Evolutionary conservation across 2,888 invertebrate genomes (phyloP), one percentile per base, ranked within the genome.

Genomic region (Chrysina gloriosa): DNA sequence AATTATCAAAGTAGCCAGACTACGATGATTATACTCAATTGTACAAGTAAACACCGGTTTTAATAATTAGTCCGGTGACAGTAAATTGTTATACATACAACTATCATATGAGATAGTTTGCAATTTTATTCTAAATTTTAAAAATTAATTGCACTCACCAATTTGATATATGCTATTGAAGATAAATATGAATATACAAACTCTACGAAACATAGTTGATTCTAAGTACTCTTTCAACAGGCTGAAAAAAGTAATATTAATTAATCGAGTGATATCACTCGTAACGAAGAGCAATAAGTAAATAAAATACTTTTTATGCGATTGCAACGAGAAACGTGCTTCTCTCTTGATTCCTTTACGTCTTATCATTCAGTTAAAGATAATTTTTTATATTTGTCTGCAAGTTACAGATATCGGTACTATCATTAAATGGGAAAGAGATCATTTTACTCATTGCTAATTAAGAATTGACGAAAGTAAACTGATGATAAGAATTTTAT

Each of bases 231-330:
- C 11, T n/a, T 42, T 42, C 25, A 21, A 9, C 21, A 25, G 27
- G 45, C 58, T 61, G 58, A 61, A 61, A 61, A 27, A 61, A 61
- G 9, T 27, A 27, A 9, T 9, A 27, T 61, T 42, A 42, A 29
- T 39, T 61, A 45, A 45, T 9, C 27, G 9, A 16, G 19, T 21
- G 23, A 36, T 56, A 56, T n/a, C n/a, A n/a, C n/a, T n/a, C n/a
- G n/a, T n/a, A n/a, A n/a, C n/a, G n/a, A n/a, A n/a, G n/a, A n/a
- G n/a, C n/a, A n/a, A n/a, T n/a, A n/a, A n/a, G n/a, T n/a, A n/a
- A n/a, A n/a, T n/a, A n/a, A n/a, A n/a, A n/a, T n/a, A n/a, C n/a
- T n/a, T n/a, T n/a, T n/a, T n/a, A n/a, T n/a, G n/a, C n/a, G n/a
- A n/a, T n/a, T n/a, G n/a, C n/a, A n/a, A n/a, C n/a, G n/a, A n/a